Percentiles rank a stretch among this genome's conserved stretches.
Conservation (phyloP, 2,113 vertebrate species). For the Pristiophorus japonicus region DNA sequence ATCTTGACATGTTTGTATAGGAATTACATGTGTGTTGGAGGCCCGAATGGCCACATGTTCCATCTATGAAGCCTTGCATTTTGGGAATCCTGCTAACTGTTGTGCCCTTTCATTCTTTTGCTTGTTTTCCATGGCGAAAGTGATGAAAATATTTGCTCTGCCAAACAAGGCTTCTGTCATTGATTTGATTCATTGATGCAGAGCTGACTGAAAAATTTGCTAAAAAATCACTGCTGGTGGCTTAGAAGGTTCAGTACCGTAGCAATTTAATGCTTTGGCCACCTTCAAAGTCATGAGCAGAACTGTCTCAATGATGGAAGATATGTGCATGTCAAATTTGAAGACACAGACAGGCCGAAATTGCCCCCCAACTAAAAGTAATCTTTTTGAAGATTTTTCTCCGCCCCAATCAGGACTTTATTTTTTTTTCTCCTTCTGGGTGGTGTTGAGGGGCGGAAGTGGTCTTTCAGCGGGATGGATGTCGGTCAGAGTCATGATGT, state of each 20-base stretch:
- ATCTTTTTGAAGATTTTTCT: no score
- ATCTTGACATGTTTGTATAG: not conserved
- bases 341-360: no score
- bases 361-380: no score
- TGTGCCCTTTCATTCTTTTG: not conserved
- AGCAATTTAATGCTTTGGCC: no score
- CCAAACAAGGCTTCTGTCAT: not conserved
- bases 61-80: not conserved
- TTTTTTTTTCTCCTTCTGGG: no score
- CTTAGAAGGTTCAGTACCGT: not conserved
- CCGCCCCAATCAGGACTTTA: no score
- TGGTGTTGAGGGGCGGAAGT: no score
- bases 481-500: no score
- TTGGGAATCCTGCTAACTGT: not conserved
- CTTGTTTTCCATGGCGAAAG: not conserved
- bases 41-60: not conserved
- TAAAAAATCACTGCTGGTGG: not conserved
- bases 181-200: not conserved
- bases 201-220: not conserved
- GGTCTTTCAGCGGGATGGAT: no score
- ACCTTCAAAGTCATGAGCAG: no score
- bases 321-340: not conserved
- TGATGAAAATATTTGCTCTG: not conserved
- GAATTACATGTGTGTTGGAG: not conserved
- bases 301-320: no score